Evolutionary conservation across 2,797 vertebrate genomes (phyloP).

Genomic region (Sebastes jordani): DNA sequence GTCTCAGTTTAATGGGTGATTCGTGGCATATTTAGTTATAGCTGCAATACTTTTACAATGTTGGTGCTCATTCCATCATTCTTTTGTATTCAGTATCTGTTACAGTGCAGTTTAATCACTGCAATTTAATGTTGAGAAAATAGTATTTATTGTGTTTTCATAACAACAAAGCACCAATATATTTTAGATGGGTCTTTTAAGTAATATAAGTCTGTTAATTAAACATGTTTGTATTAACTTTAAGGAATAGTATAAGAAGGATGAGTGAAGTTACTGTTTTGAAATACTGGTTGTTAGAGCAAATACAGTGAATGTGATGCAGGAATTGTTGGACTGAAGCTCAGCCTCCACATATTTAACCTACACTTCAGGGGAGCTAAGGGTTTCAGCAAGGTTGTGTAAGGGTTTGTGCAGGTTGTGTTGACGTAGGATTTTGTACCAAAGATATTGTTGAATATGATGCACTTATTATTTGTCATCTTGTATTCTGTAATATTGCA

Average conservation of each 20-base stretch:
- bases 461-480: not conserved
- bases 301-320: not conserved
- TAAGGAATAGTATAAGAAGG: not conserved
- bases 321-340: not conserved
- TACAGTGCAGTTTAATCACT: constrained; percentile 14
- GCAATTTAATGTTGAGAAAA: constrained; percentile 3
- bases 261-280: constrained; percentile 10
- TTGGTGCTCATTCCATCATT: constrained; percentile 13
- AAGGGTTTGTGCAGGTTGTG: constrained; percentile 12
- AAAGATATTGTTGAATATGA: constrained; percentile 40
- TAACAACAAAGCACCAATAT: not conserved
- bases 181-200: constrained; percentile 47
- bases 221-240: constrained; percentile 16
- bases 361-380: not conserved
- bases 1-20: constrained; percentile 1
- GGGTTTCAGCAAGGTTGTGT: not conserved
- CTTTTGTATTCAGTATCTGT: constrained; percentile 16
- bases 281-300: not conserved
- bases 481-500: constrained; percentile 9
- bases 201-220: not conserved
- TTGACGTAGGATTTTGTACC: constrained; percentile 24
- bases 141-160: constrained; percentile 44
- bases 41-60: not conserved
- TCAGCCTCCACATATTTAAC: constrained; percentile 8
- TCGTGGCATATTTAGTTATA: not conserved